Percentiles rank a stretch among this genome's conserved stretches.
Evolutionary conservation across 2,113 vertebrate species (phyloP).

Genomic region (Tamias sibiricus): DNA sequence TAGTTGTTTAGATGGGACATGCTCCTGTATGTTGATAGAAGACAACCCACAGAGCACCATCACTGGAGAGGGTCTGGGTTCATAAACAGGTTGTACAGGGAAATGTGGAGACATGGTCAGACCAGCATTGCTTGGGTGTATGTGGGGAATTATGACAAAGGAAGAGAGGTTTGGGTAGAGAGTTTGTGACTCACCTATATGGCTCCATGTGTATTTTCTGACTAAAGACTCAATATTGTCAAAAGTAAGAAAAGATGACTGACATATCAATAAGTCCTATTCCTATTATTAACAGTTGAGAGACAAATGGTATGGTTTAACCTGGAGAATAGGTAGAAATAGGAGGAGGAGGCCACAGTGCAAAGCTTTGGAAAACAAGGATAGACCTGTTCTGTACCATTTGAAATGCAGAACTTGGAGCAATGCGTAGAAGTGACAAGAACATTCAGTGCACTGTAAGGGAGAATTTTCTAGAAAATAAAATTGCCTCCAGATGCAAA

Average conservation of each 20-base stretch:
- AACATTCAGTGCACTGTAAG: background rate
- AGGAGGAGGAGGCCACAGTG: background rate
- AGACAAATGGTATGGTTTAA: background rate
- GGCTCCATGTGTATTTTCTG: background rate
- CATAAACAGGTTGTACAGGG: background rate
- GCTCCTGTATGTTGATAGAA: background rate
- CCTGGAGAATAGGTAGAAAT: background rate
- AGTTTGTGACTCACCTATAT: background rate
- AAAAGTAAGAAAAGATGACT: slow-evolving; percentile 16
- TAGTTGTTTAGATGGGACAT: background rate
- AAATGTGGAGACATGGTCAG: background rate
- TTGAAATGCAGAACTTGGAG: background rate
- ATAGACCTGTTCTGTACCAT: background rate
- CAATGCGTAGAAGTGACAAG: background rate
- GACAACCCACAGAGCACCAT: background rate
- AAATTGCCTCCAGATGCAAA: background rate
- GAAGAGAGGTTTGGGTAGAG: background rate
- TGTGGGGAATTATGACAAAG: background rate
- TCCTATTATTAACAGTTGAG: background rate
- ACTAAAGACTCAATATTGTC: background rate
- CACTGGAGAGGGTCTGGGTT: background rate
- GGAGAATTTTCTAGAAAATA: slow-evolving; percentile 20
- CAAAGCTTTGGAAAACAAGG: background rate
- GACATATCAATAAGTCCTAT: background rate
- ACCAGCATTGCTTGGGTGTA: background rate